Percentiles rank a stretch among this genome's conserved stretches.
phyloP scores from a whole-genome alignment of 2,113 vertebrate genomes.

The Paradoxurus hermaphroditus region DNA sequence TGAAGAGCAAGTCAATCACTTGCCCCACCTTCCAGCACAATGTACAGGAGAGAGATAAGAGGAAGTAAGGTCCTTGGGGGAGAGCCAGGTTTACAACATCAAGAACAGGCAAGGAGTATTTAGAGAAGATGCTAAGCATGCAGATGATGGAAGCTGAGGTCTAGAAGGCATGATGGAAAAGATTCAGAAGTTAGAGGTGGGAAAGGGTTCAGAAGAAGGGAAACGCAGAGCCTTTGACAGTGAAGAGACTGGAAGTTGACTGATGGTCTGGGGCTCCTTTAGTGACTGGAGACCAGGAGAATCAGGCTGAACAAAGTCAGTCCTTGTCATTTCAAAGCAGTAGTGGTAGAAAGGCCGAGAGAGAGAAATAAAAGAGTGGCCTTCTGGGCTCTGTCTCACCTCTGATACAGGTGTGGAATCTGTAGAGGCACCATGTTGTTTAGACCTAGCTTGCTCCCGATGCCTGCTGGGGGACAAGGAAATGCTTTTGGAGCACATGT shows the following conservation, averaged over 20 bases:
- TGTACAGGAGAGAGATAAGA: not conserved
- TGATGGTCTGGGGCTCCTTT: not conserved
- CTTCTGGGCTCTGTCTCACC: not conserved
- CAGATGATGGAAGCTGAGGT: not conserved
- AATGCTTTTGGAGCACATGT: not conserved
- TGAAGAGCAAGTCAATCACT: not conserved
- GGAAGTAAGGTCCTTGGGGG: not conserved
- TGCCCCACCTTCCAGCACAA: not conserved
- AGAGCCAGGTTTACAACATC: not conserved
- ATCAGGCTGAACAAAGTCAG: not conserved
- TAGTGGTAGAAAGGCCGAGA: not conserved
- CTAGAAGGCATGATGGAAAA: not conserved
- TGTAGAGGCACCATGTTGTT: not conserved
- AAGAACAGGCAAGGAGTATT: not conserved
- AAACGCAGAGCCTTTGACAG: not conserved
- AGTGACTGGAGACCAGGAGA: not conserved
- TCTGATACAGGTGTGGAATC: not conserved
- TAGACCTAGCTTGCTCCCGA: rapidly evolving
- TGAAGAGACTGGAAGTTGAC: not conserved
- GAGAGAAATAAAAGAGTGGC: not conserved
- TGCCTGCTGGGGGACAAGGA: not conserved
- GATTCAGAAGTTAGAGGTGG: too few relatives aligned
- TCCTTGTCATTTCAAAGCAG: not conserved
- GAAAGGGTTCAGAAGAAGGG: not conserved
- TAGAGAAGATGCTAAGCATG: not conserved